Conservation (phyloP, 2,113 vertebrate genomes). For the Hyaena hyaena region DNA sequence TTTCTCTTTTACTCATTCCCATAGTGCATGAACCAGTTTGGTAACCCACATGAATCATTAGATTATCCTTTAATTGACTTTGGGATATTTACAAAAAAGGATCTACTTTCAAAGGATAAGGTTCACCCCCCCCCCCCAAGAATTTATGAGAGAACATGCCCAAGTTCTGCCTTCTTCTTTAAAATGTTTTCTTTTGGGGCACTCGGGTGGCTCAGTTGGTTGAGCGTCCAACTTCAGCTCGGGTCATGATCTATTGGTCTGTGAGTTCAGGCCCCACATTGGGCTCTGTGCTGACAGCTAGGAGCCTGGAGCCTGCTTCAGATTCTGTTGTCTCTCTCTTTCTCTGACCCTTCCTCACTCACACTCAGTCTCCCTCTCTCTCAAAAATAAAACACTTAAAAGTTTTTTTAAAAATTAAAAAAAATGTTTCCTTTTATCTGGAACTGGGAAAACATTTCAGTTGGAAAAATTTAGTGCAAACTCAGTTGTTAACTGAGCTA, state of each 20-base stretch:
- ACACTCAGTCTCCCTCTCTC: too few species aligned
- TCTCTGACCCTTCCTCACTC: too few species aligned
- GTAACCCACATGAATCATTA: not conserved
- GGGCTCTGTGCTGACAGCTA: too few species aligned
- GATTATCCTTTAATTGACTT: not conserved
- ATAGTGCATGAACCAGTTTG: not conserved
- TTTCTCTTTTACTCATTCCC: not conserved
- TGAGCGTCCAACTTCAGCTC: too few species aligned
- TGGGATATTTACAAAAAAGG: not conserved
- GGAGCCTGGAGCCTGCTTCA: too few species aligned
- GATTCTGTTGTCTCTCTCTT: too few species aligned
- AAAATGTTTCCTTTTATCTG: not conserved
- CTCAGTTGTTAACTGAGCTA: not conserved
- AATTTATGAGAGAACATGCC: not conserved
- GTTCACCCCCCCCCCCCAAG: not conserved
- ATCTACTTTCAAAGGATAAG: constrained; percentile 11
- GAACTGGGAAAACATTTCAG: not conserved
- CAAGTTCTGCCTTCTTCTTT: not conserved
- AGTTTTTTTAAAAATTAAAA: too few species aligned
- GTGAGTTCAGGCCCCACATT: too few species aligned
- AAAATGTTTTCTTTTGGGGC: not conserved
- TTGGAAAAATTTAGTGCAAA: not conserved
- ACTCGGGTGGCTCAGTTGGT: too few species aligned
- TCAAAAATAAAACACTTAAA: too few species aligned
- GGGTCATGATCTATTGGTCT: too few species aligned